Conservation (phyloP, 2,113 vertebrate genomes). For the Tragelaphus imberbis region DNA sequence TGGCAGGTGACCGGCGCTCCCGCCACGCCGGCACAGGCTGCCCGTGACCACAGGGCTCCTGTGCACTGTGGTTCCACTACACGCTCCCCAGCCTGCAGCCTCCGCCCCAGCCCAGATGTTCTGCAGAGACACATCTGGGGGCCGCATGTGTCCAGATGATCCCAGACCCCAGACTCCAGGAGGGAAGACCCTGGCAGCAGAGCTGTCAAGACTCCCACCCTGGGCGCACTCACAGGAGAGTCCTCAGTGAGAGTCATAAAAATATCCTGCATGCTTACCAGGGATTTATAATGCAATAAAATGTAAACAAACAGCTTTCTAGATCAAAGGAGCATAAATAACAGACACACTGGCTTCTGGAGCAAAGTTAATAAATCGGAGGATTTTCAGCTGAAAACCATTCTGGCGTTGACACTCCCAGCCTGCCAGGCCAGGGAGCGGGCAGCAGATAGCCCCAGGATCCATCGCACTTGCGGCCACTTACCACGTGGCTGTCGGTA, state of each 20-base stretch:
- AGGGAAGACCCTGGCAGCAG: conserved; percentile 65
- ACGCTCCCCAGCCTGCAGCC: fast-evolving
- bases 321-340: conserved; percentile 77
- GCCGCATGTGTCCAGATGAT: conserved; percentile 28
- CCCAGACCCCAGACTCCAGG: conserved; percentile 24
- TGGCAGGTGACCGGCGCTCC: fast-evolving
- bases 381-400: conserved; percentile 7
- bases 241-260: conserved; percentile 67
- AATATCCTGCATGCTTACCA: conserved; percentile 69
- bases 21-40: fast-evolving
- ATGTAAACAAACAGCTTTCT: conserved; percentile 80
- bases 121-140: conserved; percentile 65
- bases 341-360: conserved; percentile 75
- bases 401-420: neutral
- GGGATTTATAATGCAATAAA: conserved; percentile 79
- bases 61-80: fast-evolving
- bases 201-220: conserved; percentile 52
- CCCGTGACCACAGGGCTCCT: neutral
- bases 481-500: fast-evolving
- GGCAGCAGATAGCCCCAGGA: fast-evolving
- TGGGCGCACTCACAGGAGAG: conserved; percentile 40
- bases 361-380: conserved; percentile 58
- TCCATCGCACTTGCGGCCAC: fast-evolving
- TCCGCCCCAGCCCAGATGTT: conserved; percentile 39
- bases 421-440: neutral